These are phyloP conservation scores for Drosophila yakuba DNA, from an alignment of 1,140 invertebrate genomes.

Conservation along the genomic window DNA sequence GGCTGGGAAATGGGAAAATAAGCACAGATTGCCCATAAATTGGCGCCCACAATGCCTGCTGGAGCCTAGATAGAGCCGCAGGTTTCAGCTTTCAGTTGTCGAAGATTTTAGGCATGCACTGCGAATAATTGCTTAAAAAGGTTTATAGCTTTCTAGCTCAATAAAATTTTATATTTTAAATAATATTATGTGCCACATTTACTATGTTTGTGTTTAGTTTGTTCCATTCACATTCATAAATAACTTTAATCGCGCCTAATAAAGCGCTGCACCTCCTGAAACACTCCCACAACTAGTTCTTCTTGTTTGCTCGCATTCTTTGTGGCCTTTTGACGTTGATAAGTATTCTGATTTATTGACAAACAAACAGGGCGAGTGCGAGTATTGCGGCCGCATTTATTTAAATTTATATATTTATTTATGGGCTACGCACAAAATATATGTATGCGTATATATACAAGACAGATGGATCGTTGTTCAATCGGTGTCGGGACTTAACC, in stretches of 20 bases:
- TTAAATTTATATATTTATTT: slow-evolving; percentile 82
- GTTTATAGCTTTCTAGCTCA: not conserved
- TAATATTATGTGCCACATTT: too few relatives aligned
- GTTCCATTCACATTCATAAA: slow-evolving; percentile 64
- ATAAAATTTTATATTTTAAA: not conserved
- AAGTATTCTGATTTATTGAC: slow-evolving; percentile 82
- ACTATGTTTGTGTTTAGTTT: too few relatives aligned
- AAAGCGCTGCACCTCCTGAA: slow-evolving; percentile 52
- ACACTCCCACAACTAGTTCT: slow-evolving; percentile 18
- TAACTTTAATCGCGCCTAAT: slow-evolving; percentile 78
- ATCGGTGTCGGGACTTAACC: slow-evolving; percentile 42
- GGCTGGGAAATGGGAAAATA: slow-evolving; percentile 1
- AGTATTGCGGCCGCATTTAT: slow-evolving; percentile 59
- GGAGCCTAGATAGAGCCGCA: slow-evolving; percentile 63
- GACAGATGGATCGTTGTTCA: slow-evolving; percentile 38
- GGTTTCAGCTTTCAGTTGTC: slow-evolving; percentile 75
- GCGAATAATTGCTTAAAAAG: not conserved
- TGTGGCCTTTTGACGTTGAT: slow-evolving; percentile 75
- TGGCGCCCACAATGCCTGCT: slow-evolving; percentile 59
- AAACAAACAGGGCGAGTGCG: slow-evolving; percentile 63
- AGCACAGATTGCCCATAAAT: slow-evolving; percentile 56
- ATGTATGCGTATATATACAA: slow-evolving; percentile 3
- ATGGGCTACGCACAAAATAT: slow-evolving; percentile 44
- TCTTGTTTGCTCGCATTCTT: slow-evolving; percentile 72
- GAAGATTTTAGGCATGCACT: slow-evolving; percentile 28